phyloP scores from a whole-genome alignment of 92 coral and sea anemone species.

The Scolanthus callimorphus region DNA sequence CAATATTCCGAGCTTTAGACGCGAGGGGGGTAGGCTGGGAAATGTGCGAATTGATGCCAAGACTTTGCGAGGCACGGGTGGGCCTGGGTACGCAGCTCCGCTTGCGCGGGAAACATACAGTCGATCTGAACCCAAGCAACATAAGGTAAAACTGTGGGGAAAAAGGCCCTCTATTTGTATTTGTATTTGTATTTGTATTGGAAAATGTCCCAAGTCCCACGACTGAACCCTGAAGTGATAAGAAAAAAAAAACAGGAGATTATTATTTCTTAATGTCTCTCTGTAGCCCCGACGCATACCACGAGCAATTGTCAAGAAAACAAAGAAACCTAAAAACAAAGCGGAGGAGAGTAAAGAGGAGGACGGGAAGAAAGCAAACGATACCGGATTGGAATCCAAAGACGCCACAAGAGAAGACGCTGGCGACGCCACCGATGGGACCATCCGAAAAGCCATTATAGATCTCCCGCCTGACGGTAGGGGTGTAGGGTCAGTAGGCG shows the following conservation, averaged over 20 bases:
- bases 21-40: constrained; percentile 65
- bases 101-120: constrained; percentile 31
- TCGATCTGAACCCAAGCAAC: constrained; percentile 49
- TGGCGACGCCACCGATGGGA: not conserved
- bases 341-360: constrained; percentile 17
- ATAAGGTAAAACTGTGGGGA: constrained; percentile 31
- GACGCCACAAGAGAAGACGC: not conserved
- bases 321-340: constrained; percentile 19
- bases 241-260: not conserved
- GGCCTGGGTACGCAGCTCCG: constrained; percentile 81
- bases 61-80: constrained; percentile 31
- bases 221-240: too few species aligned
- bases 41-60: constrained; percentile 62
- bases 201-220: too few species aligned
- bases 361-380: not conserved
- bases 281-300: constrained; percentile 52
- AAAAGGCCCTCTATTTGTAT: not conserved
- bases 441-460: not conserved
- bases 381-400: not conserved
- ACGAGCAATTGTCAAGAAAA: constrained; percentile 32
- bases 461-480: not conserved
- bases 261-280: not conserved
- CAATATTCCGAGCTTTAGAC: constrained; percentile 48
- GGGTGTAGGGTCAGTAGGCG: too few species aligned
- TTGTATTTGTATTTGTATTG: too few species aligned